phyloP scores from a whole-genome alignment of 2,888 invertebrate species.

The Apamea sordens region DNA sequence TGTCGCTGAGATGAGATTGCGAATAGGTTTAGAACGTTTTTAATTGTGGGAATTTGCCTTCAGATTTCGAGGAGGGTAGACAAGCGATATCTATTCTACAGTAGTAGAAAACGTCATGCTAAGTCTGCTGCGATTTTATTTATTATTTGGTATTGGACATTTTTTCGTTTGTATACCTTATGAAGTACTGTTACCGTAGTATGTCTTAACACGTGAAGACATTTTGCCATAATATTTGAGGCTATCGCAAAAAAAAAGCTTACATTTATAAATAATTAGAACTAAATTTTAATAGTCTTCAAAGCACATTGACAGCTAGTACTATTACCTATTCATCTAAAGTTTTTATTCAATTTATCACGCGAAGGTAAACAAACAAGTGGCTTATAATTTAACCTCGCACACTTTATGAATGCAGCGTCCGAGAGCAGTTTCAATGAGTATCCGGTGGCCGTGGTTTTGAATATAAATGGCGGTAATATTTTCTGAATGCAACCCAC shows the following conservation, averaged over 20 bases:
- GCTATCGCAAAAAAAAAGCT: not conserved
- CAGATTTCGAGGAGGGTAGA: too few relatives aligned
- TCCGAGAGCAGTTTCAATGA: conserved; percentile 9
- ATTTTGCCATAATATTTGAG: not conserved
- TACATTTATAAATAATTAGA: not conserved
- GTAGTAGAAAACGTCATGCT: too few relatives aligned
- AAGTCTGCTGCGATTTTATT: not conserved
- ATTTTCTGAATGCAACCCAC: conserved; percentile 18
- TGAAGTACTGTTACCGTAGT: not conserved
- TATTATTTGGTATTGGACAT: not conserved
- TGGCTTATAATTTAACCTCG: not conserved
- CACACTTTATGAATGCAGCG: conserved; percentile 3
- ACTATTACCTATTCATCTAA: not conserved
- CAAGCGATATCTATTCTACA: too few relatives aligned
- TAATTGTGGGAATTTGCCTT: too few relatives aligned
- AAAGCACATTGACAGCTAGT: not conserved
- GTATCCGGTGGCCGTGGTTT: not conserved
- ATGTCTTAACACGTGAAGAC: not conserved
- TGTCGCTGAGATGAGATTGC: too few relatives aligned
- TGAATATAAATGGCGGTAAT: not conserved
- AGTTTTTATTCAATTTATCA: not conserved
- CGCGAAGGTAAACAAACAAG: not conserved
- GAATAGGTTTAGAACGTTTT: too few relatives aligned
- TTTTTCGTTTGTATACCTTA: not conserved
- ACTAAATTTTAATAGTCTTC: not conserved